Percentiles rank a stretch among this genome's conserved stretches.
phyloP scores from a whole-genome alignment of 2,113 vertebrate genomes.

The Genyomyrus donnyi region DNA sequence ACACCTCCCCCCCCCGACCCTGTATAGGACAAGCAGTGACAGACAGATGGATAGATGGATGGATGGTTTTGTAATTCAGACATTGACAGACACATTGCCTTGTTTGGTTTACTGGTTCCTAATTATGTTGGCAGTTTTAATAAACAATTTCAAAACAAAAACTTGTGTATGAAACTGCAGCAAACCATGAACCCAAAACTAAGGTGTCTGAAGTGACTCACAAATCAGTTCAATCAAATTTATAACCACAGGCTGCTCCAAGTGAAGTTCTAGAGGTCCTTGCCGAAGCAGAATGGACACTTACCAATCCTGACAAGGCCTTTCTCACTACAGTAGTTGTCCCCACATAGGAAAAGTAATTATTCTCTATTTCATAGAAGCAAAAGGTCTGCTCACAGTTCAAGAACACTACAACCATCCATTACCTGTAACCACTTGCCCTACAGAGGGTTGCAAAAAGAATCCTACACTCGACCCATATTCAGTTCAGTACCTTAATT shows the following conservation, averaged over 20 bases:
- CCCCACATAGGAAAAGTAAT: slow-evolving; percentile 31
- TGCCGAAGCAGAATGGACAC: background rate
- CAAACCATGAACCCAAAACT: background rate
- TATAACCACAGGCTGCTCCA: background rate
- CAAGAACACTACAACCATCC: slow-evolving; percentile 34
- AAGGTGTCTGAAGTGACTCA: background rate
- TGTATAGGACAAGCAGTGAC: background rate
- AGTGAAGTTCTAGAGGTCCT: background rate
- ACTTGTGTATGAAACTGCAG: background rate
- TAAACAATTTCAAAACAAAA: background rate
- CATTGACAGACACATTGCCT: background rate
- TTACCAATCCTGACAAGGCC: slow-evolving; percentile 18
- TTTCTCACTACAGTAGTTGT: background rate
- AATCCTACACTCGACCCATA: background rate
- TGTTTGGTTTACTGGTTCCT: background rate
- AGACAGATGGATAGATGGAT: background rate
- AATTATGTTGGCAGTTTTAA: background rate
- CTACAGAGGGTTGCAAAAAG: background rate
- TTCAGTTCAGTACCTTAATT: slow-evolving; percentile 46
- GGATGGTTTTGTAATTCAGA: background rate
- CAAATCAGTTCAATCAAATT: background rate
- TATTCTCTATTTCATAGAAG: slow-evolving; percentile 28
- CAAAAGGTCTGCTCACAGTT: slow-evolving; percentile 35
- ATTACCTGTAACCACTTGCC: background rate
- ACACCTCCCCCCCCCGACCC: background rate